Evolutionary conservation across 2,888 invertebrate genomes (phyloP), one percentile per base, ranked within the genome.

Genomic region (Scrobipalpa atriplicella): DNA sequence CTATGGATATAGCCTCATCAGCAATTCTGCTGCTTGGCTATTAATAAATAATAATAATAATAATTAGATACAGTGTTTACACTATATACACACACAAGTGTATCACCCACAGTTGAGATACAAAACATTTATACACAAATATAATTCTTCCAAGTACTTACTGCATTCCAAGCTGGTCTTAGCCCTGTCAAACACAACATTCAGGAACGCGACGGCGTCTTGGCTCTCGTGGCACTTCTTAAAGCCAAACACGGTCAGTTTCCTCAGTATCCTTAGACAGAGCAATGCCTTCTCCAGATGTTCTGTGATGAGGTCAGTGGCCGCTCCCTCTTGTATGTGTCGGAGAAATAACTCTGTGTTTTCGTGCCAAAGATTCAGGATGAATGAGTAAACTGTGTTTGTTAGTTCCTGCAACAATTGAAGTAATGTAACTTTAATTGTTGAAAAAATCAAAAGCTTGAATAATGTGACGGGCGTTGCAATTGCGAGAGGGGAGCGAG

Each of bases 221-320:
- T 94, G 94, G 75, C 95, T 95, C 75, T 95, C 94, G 67, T 96
- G 95, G 0, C 96, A 96, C 73, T 95, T 96, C 75, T 95, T 95
- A 74, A 97, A 96, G 0, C 98, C 98, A 80, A 95, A 95, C 19
- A 97, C 95, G 0, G 97, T 95, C 61, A 98, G 90, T 83, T 98
- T 97, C 74, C 97, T 94, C 72, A 99, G 85, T 78, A 98, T 96
- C 83, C 97, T 95, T 39, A 98, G 91, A n/a, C 96, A 94, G 0
- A 98, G 92, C 6, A 97, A 93, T 0, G 97, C 96, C 76, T 96
- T 96, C 78, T 98, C 97, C 78, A 98, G 84, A 64, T 95, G 94
- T 67, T 94, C 94, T 0, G 94, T 94, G 65, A 96, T 94, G 64
- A 94, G 84, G 68, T 95, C 94, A 0, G 93, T 92, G 7, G 93